Evolutionary conservation across 92 coral and sea anemone genomes (phyloP).

Genomic region (Blastomussa wellsi): DNA sequence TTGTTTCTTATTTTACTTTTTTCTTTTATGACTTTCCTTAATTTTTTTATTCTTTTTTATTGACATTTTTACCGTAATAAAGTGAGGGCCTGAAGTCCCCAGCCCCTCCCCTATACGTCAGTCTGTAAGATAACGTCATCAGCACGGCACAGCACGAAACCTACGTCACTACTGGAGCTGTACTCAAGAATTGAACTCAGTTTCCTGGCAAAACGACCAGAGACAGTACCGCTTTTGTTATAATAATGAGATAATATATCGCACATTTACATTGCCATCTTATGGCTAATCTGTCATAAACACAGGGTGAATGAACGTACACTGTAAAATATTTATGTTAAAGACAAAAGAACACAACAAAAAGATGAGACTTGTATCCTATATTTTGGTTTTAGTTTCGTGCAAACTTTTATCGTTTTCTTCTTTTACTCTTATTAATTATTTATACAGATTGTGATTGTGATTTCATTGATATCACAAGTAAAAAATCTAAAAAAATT

Average conservation of each 20-base stretch:
- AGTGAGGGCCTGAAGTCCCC: no score
- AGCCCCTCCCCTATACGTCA: no score
- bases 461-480: conserved; percentile 9
- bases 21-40: no score
- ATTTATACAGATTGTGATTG: conserved; percentile 15
- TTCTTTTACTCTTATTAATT: conserved; percentile 2
- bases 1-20: no score
- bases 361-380: background rate
- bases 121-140: background rate
- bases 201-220: background rate
- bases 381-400: conserved; percentile 4
- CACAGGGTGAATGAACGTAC: background rate
- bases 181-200: background rate
- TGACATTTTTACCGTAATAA: no score
- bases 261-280: background rate
- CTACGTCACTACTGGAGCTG: background rate
- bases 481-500: background rate
- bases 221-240: background rate
- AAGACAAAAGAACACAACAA: conserved; percentile 2
- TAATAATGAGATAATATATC: background rate
- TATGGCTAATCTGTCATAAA: background rate
- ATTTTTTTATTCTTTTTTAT: no score
- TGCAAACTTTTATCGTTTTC: background rate
- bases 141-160: background rate
- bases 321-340: conserved; percentile 27